These are phyloP conservation scores for Apocheima hispidaria DNA, from an alignment of 2,888 invertebrate species.

Conservation along the genomic window DNA sequence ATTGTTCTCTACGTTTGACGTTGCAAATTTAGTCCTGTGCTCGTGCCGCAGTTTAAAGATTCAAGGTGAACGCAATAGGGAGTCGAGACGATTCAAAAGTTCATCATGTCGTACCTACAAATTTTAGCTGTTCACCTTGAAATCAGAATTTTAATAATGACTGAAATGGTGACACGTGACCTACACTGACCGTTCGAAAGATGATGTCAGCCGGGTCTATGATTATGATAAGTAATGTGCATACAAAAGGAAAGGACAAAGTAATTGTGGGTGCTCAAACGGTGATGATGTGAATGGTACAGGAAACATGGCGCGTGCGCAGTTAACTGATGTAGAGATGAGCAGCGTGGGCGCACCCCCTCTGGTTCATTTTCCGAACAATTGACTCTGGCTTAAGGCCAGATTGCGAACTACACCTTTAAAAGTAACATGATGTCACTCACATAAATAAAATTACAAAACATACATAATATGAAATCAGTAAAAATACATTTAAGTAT, in stretches of 20 bases:
- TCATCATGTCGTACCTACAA: slow-evolving; percentile 17
- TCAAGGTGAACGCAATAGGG: slow-evolving; percentile 26
- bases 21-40: slow-evolving; percentile 27
- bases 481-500: not conserved
- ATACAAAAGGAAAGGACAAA: slow-evolving; percentile 61
- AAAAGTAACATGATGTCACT: slow-evolving; percentile 22
- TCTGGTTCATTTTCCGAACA: slow-evolving; percentile 69
- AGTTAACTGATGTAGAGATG: slow-evolving; percentile 78
- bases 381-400: slow-evolving; percentile 61
- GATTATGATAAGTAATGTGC: slow-evolving; percentile 58
- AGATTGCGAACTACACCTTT: slow-evolving; percentile 50
- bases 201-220: slow-evolving; percentile 61
- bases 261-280: slow-evolving; percentile 69
- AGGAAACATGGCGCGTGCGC: slow-evolving; percentile 80
- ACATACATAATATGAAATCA: not conserved
- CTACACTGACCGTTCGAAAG: slow-evolving; percentile 45
- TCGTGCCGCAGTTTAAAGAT: slow-evolving; percentile 19
- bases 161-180: slow-evolving; percentile 42
- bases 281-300: slow-evolving; percentile 71
- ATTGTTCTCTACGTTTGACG: slow-evolving; percentile 48
- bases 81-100: slow-evolving; percentile 10
- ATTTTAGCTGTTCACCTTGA: slow-evolving; percentile 26
- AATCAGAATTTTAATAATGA: slow-evolving; percentile 33
- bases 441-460: not conserved
- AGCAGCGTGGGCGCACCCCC: slow-evolving; percentile 81